Evolutionary conservation across 1,140 invertebrate genomes (phyloP).

Genomic region (Tribolium madens): DNA sequence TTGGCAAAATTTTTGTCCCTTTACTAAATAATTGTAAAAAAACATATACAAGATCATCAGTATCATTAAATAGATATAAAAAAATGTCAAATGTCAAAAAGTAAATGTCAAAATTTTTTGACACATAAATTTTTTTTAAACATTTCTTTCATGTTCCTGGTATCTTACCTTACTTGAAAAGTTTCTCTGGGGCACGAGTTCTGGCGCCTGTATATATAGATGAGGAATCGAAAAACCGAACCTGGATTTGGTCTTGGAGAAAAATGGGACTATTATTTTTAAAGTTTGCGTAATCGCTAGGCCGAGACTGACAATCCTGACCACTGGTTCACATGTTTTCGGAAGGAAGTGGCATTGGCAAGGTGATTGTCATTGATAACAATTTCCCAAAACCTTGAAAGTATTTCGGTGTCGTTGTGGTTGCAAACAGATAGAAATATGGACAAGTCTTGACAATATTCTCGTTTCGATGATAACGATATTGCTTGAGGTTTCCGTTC

Average conservation of each 20-base stretch:
- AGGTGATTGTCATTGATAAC: constrained; percentile 39
- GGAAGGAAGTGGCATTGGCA: constrained; percentile 47
- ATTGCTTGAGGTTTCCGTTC: constrained; percentile 41
- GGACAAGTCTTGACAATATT: constrained; percentile 38
- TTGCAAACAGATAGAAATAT: constrained; percentile 47
- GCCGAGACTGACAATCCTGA: constrained; percentile 30
- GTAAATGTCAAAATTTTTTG: too few relatives aligned
- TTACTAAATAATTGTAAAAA: too few relatives aligned
- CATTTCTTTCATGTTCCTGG: too few relatives aligned
- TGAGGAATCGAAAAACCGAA: neutral
- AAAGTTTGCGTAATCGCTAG: constrained; percentile 13
- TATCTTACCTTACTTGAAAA: too few relatives aligned
- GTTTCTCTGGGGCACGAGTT: too few relatives aligned
- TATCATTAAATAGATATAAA: too few relatives aligned
- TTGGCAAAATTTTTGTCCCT: too few relatives aligned
- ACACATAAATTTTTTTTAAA: too few relatives aligned
- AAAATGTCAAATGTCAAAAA: too few relatives aligned
- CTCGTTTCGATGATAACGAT: constrained; percentile 37
- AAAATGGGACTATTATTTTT: neutral
- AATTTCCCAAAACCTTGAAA: constrained; percentile 45
- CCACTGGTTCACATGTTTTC: constrained; percentile 18
- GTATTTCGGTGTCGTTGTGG: constrained; percentile 44
- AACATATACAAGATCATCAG: too few relatives aligned
- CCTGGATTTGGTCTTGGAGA: neutral
- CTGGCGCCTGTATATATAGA: too few relatives aligned